Evolutionary conservation across 2,888 invertebrate species (phyloP), one percentile per base, ranked within the genome.

Genomic region (Scrobipalpa atriplicella): DNA sequence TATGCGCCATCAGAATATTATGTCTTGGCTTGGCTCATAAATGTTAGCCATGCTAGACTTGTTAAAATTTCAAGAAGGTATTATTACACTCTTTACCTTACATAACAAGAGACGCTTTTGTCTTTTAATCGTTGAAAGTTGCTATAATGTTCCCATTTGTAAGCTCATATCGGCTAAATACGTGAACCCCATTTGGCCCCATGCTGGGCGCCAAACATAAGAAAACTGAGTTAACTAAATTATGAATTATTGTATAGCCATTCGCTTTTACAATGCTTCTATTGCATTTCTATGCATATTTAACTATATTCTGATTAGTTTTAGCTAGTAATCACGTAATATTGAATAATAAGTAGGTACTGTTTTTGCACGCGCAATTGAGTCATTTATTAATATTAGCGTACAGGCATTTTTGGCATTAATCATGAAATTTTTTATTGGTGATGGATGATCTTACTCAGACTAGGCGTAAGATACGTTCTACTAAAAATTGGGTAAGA

Each of bases 401-500:
- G 29, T n/a, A n/a, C n/a, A 29, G 29, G 29, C 29, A 29, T 29
- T 29, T 29, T 29, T 29, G 29, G 29, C 2, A 5, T 29, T 29
- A 5, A 29, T 29, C 5, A 29, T 29, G 29, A 5, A 29, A 29
- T 2, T 29, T 29, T 29, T 29, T 29, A 16, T n/a, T 16, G 47
- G 16, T 16, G n/a, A 7, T 43, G 13, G n/a, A 7, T 43, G 13
- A 43, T 43, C 3, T 3, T 3, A 43, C 13, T 10, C 47, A 47
- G n/a, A 16, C 16, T 47, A 47, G 47, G 47, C 47, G 47, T 43
- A 13, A 16, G 47, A 47, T 47, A 47, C 47, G 8, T n/a, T 77
- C 85, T 85, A 85, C 83, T 71, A 76, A 83, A 85, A 86, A 86
- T 85, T 85, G 84, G 77, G 81, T 79, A 69, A 21, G 73, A 69